phyloP scores from a whole-genome alignment of 2,888 invertebrate genomes.

The Danaus chrysippus region DNA sequence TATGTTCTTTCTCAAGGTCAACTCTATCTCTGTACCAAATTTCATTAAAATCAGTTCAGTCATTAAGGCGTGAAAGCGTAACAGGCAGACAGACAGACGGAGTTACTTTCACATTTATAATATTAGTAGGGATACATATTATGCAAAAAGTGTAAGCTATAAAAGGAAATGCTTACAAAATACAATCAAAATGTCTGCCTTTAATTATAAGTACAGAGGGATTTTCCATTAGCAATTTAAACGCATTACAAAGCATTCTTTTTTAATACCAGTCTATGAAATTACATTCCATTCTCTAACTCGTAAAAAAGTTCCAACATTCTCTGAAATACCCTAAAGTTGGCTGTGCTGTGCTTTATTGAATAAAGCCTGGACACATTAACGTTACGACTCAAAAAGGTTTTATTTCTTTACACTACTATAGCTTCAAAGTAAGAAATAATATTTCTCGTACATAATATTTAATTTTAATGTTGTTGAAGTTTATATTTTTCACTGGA shows the following conservation, averaged over 20 bases:
- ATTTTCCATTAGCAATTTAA: slow-evolving; percentile 2
- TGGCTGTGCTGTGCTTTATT: slow-evolving; percentile 9
- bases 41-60: no score
- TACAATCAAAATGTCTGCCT: no score
- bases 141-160: no score
- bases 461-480: no score
- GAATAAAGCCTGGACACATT: background rate
- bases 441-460: background rate
- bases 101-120: no score
- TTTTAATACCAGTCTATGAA: slow-evolving; percentile 18
- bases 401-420: no score
- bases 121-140: no score
- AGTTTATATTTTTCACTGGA: background rate
- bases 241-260: slow-evolving; percentile 8
- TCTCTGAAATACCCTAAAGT: slow-evolving; percentile 7
- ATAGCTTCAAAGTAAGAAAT: background rate
- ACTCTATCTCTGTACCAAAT: no score
- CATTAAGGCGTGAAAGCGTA: no score
- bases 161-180: no score
- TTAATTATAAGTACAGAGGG: slow-evolving; percentile 3
- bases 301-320: slow-evolving; percentile 15
- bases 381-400: background rate
- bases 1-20: no score
- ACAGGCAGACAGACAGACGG: no score
- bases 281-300: slow-evolving; percentile 14